Evolutionary conservation across 2,113 vertebrate genomes (phyloP).

Genomic region (Hydrochoerus hydrochaeris): DNA sequence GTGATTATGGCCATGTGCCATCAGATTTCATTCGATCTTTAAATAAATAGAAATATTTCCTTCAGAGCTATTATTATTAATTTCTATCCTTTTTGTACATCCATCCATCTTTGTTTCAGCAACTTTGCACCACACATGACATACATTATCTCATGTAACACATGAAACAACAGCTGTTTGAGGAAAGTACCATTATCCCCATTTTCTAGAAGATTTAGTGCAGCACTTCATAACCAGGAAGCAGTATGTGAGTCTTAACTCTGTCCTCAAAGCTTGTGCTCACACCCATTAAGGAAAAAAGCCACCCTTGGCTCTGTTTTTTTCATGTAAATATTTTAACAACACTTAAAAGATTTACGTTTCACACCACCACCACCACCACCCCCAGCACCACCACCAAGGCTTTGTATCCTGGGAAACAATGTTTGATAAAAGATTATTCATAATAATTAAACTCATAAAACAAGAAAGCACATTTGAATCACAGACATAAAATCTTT

Average conservation of each 20-base stretch:
- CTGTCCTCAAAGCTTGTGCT: neutral
- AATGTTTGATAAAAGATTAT: conserved; percentile 51
- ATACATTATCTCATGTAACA: neutral
- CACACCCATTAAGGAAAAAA: neutral
- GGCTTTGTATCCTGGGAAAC: conserved; percentile 53
- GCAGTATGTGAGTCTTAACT: neutral
- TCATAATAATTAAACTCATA: conserved; percentile 72
- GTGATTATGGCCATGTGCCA: neutral
- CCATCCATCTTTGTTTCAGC: neutral
- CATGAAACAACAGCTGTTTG: neutral
- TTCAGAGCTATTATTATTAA: neutral
- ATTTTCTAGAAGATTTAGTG: neutral
- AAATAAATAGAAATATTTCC: neutral
- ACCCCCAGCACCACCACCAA: neutral
- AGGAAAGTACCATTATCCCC: neutral
- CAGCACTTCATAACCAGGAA: neutral
- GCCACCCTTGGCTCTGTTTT: neutral
- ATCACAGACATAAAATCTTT: no score
- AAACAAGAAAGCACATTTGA: conserved; percentile 53
- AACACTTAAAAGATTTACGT: conserved; percentile 68
- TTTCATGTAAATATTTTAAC: conserved; percentile 58
- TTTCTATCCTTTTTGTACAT: neutral
- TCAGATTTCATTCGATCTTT: neutral
- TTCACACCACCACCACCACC: neutral
- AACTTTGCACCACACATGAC: neutral